Conservation (phyloP, 2,113 vertebrate species). For the Glaucidium brasilianum region DNA sequence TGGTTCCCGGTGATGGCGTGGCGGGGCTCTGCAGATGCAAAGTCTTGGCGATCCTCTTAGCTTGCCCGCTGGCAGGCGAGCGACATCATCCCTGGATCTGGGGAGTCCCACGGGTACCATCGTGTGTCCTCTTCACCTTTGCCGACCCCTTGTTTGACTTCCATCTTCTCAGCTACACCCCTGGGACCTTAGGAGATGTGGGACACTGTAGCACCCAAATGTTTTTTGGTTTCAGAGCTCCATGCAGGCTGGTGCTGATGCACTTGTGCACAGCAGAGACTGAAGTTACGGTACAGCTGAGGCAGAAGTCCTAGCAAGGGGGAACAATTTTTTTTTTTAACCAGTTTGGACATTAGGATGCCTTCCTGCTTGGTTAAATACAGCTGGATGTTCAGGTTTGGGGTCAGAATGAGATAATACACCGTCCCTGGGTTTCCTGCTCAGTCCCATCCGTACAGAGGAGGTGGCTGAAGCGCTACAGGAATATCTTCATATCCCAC, state of each 20-base stretch:
- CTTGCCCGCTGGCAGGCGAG: too few species aligned
- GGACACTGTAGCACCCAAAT: neutral
- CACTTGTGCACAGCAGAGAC: neutral
- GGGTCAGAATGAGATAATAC: neutral
- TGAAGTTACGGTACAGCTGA: fast-evolving
- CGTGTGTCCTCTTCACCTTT: neutral
- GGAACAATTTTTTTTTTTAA: neutral
- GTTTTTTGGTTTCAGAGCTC: neutral
- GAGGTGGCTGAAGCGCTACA: neutral
- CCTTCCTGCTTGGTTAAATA: neutral
- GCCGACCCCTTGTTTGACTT: fast-evolving
- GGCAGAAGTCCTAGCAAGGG: neutral
- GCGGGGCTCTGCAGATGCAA: fast-evolving
- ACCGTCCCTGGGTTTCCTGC: neutral
- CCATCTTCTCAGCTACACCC: fast-evolving
- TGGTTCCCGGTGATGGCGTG: fast-evolving
- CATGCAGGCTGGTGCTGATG: too few species aligned
- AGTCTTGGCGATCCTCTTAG: fast-evolving
- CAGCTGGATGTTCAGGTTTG: neutral
- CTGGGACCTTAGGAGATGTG: fast-evolving
- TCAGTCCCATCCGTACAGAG: fast-evolving
- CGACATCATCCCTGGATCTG: fast-evolving
- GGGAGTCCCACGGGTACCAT: fast-evolving
- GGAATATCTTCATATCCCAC: fast-evolving
- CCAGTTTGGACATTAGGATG: neutral